Evolutionary conservation across 2,797 vertebrate species (phyloP).

Genomic region (Megalops cyprinoides): DNA sequence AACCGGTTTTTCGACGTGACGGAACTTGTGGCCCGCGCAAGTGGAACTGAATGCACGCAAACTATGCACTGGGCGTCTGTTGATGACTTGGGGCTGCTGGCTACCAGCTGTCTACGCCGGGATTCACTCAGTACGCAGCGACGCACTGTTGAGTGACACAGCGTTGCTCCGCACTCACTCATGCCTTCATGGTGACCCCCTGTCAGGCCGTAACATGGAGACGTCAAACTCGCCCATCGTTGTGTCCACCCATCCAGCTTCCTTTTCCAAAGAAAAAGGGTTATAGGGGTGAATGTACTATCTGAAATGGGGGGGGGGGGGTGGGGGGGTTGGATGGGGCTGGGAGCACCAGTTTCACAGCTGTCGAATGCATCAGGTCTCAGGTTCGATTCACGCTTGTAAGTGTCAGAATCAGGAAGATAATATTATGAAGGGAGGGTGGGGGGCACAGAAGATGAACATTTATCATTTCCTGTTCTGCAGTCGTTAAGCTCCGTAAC

Average conservation of each 20-base stretch:
- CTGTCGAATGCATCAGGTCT: background rate
- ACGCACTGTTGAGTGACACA: background rate
- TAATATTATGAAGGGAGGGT: background rate
- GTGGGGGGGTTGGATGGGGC: no score
- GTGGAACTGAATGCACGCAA: no score
- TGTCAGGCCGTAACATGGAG: background rate
- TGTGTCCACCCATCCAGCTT: background rate
- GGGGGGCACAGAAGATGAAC: constrained; percentile 5
- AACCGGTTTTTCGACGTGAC: no score
- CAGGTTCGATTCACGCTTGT: constrained; percentile 19
- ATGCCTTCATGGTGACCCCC: background rate
- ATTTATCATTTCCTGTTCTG: background rate
- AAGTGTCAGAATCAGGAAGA: background rate
- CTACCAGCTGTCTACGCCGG: background rate
- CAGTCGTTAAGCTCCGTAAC: background rate
- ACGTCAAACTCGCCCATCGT: background rate
- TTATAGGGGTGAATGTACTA: background rate
- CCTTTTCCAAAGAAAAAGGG: constrained; percentile 14
- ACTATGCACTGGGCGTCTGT: background rate
- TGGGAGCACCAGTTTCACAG: constrained; percentile 3
- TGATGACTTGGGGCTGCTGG: background rate
- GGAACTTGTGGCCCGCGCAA: no score
- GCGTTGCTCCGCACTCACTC: background rate
- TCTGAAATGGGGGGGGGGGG: background rate
- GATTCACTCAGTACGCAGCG: background rate